Conservation (phyloP, 2,113 vertebrate genomes). For the Carettochelys insculpta region DNA sequence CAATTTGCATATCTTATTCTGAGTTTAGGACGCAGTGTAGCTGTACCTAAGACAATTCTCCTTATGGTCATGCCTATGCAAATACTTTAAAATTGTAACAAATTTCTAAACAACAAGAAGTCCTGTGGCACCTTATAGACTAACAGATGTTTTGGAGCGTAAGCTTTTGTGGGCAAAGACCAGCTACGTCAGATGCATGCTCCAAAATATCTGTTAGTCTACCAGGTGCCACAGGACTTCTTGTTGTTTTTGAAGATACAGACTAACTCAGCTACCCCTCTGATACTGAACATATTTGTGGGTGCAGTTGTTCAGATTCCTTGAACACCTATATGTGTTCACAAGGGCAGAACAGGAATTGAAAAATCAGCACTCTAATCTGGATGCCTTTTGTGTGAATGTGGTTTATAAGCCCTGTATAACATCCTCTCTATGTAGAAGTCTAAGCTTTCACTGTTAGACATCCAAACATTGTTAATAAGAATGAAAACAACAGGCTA, state of each 20-base stretch:
- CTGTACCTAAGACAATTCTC: not conserved
- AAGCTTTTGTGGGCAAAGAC: too few species aligned
- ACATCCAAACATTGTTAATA: not conserved
- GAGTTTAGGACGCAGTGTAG: too few species aligned
- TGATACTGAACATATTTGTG: not conserved
- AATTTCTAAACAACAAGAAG: too few species aligned
- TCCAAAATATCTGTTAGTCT: too few species aligned
- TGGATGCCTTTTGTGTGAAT: not conserved
- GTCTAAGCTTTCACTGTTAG: not conserved
- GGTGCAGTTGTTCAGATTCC: not conserved
- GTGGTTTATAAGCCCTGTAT: not conserved
- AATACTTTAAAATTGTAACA: not conserved
- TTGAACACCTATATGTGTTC: not conserved
- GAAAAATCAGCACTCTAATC: not conserved
- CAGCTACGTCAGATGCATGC: too few species aligned
- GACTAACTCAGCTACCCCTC: too few species aligned
- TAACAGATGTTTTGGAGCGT: too few species aligned
- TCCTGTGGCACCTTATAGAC: too few species aligned
- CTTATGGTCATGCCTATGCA: not conserved
- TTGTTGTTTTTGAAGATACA: too few species aligned
- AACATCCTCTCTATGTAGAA: not conserved
- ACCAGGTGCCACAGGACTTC: too few species aligned
- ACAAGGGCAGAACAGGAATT: not conserved
- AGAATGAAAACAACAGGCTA: not conserved
- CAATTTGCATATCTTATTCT: too few species aligned